These are phyloP conservation scores for Echeneis naucrates DNA, from an alignment of 2,797 vertebrate genomes.

Conservation along the genomic window DNA sequence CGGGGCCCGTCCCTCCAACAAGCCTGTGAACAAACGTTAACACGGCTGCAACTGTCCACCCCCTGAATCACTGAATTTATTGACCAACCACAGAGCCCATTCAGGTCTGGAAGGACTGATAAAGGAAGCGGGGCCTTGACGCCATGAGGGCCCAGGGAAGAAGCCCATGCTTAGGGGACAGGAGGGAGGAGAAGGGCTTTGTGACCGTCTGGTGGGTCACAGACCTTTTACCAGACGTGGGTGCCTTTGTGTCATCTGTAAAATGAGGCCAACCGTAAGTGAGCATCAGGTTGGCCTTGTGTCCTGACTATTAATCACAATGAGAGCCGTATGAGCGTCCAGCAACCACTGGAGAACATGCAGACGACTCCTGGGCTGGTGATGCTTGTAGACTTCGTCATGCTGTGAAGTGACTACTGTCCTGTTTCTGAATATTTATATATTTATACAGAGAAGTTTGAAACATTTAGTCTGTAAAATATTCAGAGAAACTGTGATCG, in stretches of 20 bases:
- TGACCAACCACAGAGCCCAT: conserved; percentile 96
- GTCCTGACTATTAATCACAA: conserved; percentile 81
- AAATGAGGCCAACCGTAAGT: conserved; percentile 89
- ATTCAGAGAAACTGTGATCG: conserved; percentile 22
- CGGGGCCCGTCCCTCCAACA: conserved; percentile 90
- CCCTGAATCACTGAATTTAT: conserved; percentile 94
- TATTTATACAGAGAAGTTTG: conserved; percentile 1
- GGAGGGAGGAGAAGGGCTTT: conserved; percentile 88
- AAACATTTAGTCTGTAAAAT: conserved; percentile 6
- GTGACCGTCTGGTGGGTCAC: conserved; percentile 89
- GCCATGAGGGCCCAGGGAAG: conserved; percentile 62
- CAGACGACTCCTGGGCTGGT: conserved; percentile 67
- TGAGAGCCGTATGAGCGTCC: conserved; percentile 40
- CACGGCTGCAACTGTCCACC: conserved; percentile 93
- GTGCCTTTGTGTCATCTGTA: conserved; percentile 90
- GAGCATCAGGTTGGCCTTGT: conserved; percentile 87
- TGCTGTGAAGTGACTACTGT: conserved; percentile 6
- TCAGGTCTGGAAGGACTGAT: conserved; percentile 78
- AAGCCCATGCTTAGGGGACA: conserved; percentile 70
- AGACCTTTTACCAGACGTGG: conserved; percentile 89
- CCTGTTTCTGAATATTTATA: not conserved
- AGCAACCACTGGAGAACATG: conserved; percentile 79
- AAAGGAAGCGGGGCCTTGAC: conserved; percentile 70
- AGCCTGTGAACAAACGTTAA: conserved; percentile 94
- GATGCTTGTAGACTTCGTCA: conserved; percentile 62